Conservation (phyloP, 2,888 invertebrate genomes). For the Ochropacha duplaris region DNA sequence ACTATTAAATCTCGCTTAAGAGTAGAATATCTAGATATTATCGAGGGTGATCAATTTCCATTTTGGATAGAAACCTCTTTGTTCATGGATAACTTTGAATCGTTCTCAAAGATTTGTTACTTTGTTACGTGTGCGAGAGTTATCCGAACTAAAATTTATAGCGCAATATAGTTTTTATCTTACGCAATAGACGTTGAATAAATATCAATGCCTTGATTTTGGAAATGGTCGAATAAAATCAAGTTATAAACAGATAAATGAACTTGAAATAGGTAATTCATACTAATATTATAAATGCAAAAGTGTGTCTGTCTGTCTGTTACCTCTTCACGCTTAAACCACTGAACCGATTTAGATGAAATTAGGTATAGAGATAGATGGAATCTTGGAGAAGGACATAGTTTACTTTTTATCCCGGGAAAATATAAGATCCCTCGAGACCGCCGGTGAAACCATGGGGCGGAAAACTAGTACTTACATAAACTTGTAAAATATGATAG, state of each 20-base stretch:
- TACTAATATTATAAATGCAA: too few species aligned
- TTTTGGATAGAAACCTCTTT: neutral
- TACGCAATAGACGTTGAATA: neutral
- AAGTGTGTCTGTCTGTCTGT: too few species aligned
- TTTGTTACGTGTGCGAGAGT: conserved; percentile 37
- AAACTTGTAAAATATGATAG: neutral
- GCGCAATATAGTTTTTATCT: conserved; percentile 3
- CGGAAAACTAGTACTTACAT: too few species aligned
- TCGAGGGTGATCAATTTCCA: neutral
- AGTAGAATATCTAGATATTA: neutral
- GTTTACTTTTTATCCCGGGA: too few species aligned
- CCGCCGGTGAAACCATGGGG: too few species aligned
- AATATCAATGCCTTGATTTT: neutral
- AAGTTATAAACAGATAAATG: neutral
- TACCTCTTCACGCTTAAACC: too few species aligned
- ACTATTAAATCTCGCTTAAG: neutral
- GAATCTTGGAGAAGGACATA: too few species aligned
- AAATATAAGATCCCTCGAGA: too few species aligned
- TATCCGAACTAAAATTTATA: conserved; percentile 4
- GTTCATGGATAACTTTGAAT: conserved; percentile 55
- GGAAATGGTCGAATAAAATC: too few species aligned
- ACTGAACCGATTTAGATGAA: too few species aligned
- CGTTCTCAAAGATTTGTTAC: conserved; percentile 55
- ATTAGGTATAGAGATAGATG: too few species aligned
- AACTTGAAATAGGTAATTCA: too few species aligned